Base-by-base conservation (phyloP, 2,888 invertebrate species). In the Synergus laeviventris region DNA sequence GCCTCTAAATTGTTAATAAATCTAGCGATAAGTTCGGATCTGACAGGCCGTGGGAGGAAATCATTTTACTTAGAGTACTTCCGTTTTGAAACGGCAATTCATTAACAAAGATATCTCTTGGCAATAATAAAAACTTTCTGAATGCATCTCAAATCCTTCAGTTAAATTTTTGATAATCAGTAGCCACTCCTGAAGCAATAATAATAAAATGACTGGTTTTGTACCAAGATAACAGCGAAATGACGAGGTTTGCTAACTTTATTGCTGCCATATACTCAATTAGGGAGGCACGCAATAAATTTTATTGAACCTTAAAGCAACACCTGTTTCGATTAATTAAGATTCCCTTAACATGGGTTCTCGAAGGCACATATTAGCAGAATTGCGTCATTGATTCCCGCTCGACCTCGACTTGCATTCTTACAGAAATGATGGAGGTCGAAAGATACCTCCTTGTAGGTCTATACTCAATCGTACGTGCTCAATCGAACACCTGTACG, bases 401-500 rank as follows among this genome's bases (percentile, higher is more conserved):
- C 24, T 70, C 49, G 70, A 70, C 70, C 70, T 70, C 70, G 70
- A 70, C 45, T 70, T 70, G 70, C 45, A 70, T 70, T 70, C 45
- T 70, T 70, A 49, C 49, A 36, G 31, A 70, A 70, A 70, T 70
- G 31, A 70, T 49, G 70, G 70, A 70, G 70, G 49, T 70, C 36
- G 36, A 70, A 54, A 31, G 70, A 70, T 45, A 70, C 70, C 31
- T 70, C 49, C 70, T 49, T 70, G 36, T 70, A 70, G 70, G 36
- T 49, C 70, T 70, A 70, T 70, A 31, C 31, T 70, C 70, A 70
- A 70, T 70, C 70, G 70, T 49, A 45, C 45, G 70, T 70, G 49
- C 70, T 70, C 49, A 70, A 70, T 70, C 70, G 70, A 70, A 49
- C 70, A 70, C 49, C 70, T 70, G 70, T 70, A 70, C n/a, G 49